A percentile compares a stretch with the other conserved stretches of the same genome.
These are phyloP conservation scores for Betta splendens DNA, from an alignment of 2,797 vertebrate species.

Conservation along the genomic window DNA sequence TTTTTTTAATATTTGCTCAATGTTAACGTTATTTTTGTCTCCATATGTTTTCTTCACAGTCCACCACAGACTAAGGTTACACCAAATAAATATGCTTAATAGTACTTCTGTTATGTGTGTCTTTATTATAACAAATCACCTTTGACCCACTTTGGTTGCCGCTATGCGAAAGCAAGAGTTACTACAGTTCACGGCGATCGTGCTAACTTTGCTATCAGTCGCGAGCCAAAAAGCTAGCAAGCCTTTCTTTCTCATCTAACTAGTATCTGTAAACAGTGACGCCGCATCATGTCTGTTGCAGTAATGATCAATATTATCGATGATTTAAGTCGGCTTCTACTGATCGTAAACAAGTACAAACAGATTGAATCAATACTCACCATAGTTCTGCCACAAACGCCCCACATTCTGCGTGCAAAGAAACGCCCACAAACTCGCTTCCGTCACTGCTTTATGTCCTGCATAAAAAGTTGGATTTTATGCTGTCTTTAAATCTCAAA, in stretches of 20 bases:
- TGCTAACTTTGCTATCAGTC: constrained; percentile 29
- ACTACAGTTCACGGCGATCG: not conserved
- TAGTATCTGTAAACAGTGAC: fast-evolving
- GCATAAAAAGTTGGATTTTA: not conserved
- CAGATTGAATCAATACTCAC: constrained; percentile 75
- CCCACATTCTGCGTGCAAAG: constrained; percentile 78
- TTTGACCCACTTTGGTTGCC: constrained; percentile 50
- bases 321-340: not conserved
- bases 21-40: too few relatives aligned
- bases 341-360: not conserved
- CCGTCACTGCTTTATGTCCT: constrained; percentile 10
- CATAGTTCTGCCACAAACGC: constrained; percentile 80
- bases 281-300: not conserved
- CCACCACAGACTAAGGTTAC: too few relatives aligned
- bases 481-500: too few relatives aligned
- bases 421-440: constrained; percentile 49
- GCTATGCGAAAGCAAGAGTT: constrained; percentile 2
- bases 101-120: fast-evolving
- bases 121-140: constrained; percentile 17
- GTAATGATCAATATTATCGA: fast-evolving
- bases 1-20: not conserved
- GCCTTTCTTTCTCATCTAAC: not conserved
- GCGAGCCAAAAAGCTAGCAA: not conserved
- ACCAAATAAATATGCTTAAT: not conserved
- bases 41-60: not conserved